Base-by-base conservation (phyloP, 2,113 vertebrate species). In the Caranx ignobilis region DNA sequence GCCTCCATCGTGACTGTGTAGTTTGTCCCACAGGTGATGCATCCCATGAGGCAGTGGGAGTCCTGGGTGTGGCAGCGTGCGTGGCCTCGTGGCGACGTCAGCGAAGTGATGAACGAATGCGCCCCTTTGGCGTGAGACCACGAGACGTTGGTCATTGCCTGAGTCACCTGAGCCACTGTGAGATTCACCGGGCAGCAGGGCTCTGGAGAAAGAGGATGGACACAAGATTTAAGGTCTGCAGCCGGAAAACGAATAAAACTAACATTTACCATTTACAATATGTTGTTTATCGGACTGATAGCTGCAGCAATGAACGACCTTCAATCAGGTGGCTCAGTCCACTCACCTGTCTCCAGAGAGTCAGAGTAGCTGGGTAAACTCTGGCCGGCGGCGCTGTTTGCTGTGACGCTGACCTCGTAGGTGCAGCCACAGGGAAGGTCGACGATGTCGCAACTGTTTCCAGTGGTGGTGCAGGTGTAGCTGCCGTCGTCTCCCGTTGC, bases 331-430 rank as follows among this genome's bases (percentile, higher is more conserved):
- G 26, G 26, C 37, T 37, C 37, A 37, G 37, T 37, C 52, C n/a
- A 2, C 82, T 64, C 64, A 97, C 96, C 96, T 85, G 96, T 98
- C 90, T 98, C 97, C 45, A 97, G 86, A 34, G 89, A 90, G 4
- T 95, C 72, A 1, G 91, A 95, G 94, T 95, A 97, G 92, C 97
- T 98, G 81, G 97, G 96, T 70, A 97, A 95, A 84, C 97, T 98
- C 43, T 67, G 68, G 57, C 97, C 97, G 0, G 91, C 94, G 4
- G 78, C 26, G 2, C 95, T 95, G 62, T 67, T 91, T 0, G 97
- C 97, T 35, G 83, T 77, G 7, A 84, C 95, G 0, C 88, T 97
- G 84, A 98, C 81, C 3, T 96, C 94, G 73, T 96, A 97, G 54
- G 79, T n/a, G 8, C 95, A 95, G 71, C 97, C 97, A 16, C 97